These are phyloP conservation scores for Podarcis cretensis DNA, from an alignment of 2,113 vertebrate species.

Conservation along the genomic window DNA sequence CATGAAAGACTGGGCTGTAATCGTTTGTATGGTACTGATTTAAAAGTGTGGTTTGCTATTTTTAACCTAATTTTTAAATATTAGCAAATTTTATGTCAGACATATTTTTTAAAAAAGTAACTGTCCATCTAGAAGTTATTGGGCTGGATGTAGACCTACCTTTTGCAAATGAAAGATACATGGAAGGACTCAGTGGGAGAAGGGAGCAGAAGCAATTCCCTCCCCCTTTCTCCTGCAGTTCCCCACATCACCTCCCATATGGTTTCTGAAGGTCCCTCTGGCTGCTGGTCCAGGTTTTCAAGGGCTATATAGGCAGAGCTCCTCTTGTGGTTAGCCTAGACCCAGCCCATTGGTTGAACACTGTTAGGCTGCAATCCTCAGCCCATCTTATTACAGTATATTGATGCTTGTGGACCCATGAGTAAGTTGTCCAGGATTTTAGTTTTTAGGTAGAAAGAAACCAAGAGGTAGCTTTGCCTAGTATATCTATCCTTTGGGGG, in stretches of 20 bases:
- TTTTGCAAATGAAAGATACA: too few relatives aligned
- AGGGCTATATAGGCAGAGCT: too few relatives aligned
- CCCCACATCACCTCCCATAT: too few relatives aligned
- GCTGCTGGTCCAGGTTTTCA: too few relatives aligned
- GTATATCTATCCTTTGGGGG: not conserved
- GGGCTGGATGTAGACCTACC: not conserved
- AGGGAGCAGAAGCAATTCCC: too few relatives aligned
- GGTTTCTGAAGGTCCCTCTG: too few relatives aligned
- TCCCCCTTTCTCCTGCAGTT: too few relatives aligned
- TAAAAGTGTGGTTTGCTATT: not conserved
- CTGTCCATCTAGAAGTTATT: not conserved
- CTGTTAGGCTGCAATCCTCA: not conserved
- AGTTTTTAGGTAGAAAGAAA: not conserved
- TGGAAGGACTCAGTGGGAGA: too few relatives aligned
- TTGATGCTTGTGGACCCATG: not conserved
- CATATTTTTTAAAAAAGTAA: not conserved
- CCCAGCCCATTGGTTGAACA: not conserved
- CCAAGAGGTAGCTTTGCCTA: not conserved
- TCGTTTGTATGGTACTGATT: not conserved
- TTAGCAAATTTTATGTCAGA: not conserved
- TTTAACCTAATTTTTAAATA: not conserved
- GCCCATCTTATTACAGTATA: not conserved
- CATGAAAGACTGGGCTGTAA: not conserved
- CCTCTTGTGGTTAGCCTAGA: too few relatives aligned
- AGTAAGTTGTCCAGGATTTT: not conserved